A percentile compares a stretch with the other conserved stretches of the same genome.
phyloP scores from a whole-genome alignment of 1,140 invertebrate genomes.

The Batillaria attramentaria region DNA sequence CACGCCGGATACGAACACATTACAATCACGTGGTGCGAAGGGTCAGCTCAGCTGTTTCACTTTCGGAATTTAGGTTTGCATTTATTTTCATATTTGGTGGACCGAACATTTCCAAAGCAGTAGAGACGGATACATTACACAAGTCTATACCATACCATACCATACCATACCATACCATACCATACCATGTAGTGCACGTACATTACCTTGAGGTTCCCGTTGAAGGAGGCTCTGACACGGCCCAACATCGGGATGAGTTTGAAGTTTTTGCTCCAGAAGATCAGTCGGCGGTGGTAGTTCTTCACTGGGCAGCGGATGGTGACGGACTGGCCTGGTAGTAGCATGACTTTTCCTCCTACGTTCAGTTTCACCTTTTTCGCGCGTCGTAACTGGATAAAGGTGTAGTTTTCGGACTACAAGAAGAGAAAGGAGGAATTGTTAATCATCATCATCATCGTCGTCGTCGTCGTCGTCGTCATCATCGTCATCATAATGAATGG shows the following conservation, averaged over 20 bases:
- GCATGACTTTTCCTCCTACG: slow-evolving; percentile 44
- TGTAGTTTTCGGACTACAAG: slow-evolving; percentile 50
- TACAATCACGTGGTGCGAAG: no score
- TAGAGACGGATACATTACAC: no score
- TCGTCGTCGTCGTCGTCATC: no score
- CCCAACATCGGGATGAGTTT: slow-evolving; percentile 49
- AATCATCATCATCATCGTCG: no score
- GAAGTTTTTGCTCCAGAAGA: slow-evolving; percentile 53
- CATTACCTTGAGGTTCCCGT: slow-evolving; percentile 45
- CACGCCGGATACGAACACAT: no score
- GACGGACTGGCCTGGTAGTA: slow-evolving; percentile 48
- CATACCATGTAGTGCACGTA: not conserved
- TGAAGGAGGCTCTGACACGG: slow-evolving; percentile 44
- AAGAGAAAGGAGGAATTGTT: no score
- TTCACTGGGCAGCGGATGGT: slow-evolving; percentile 51
- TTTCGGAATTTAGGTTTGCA: no score
- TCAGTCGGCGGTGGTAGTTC: slow-evolving; percentile 49
- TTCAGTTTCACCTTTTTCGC: slow-evolving; percentile 43
- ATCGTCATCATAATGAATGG: no score
- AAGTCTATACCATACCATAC: no score
- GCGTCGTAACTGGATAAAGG: slow-evolving; percentile 52
- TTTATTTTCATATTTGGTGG: not conserved
- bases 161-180: not conserved
- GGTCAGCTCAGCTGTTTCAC: no score
- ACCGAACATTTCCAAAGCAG: no score